phyloP scores from a whole-genome alignment of 2,797 vertebrate species.

The Acropternis orthonyx region DNA sequence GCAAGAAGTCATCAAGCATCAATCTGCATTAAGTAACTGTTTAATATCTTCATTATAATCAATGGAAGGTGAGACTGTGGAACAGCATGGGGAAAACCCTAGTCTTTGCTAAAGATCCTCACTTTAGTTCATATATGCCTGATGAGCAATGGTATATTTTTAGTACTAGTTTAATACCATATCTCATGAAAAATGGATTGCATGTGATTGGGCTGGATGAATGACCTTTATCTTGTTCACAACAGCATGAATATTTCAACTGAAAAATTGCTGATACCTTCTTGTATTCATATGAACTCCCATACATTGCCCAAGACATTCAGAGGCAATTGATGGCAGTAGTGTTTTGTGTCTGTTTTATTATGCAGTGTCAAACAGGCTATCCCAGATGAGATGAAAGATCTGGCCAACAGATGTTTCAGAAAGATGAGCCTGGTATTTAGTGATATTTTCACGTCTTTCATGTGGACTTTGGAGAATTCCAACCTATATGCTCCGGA shows the following conservation, averaged over 20 bases:
- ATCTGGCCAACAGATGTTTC: conserved; percentile 59
- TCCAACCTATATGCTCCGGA: conserved; percentile 30
- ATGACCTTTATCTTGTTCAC: neutral
- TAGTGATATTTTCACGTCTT: conserved; percentile 34
- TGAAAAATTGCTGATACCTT: neutral
- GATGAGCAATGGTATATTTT: neutral
- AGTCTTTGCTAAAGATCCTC: neutral
- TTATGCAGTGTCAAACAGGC: neutral
- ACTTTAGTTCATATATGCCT: neutral
- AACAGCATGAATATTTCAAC: neutral
- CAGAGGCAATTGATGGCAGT: neutral
- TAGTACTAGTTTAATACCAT: neutral
- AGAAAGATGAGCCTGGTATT: conserved; percentile 29
- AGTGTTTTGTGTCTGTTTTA: neutral
- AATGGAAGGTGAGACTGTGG: neutral
- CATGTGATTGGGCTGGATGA: neutral
- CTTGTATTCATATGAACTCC: neutral
- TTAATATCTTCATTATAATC: neutral
- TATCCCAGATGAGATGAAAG: neutral
- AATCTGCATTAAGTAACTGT: neutral
- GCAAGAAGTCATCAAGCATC: neutral
- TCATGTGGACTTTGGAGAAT: conserved; percentile 62
- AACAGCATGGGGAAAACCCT: neutral
- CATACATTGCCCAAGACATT: neutral
- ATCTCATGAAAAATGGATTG: neutral